phyloP scores from a whole-genome alignment of 2,888 invertebrate species.

The Zelleria hepariella region DNA sequence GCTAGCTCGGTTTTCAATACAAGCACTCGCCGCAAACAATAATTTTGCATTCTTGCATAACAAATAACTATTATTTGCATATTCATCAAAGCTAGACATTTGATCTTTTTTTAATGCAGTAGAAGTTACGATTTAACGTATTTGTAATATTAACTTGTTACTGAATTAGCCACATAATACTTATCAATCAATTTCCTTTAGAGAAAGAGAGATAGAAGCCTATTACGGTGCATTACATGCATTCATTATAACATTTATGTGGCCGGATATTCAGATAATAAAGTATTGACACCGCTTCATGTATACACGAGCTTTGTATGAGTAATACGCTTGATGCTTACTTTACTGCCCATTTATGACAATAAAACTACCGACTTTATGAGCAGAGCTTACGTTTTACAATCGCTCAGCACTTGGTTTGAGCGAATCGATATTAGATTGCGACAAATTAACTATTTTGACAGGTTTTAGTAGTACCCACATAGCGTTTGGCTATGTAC shows the following conservation, averaged over 20 bases:
- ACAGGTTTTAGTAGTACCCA: too few species aligned
- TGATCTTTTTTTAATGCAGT: too few species aligned
- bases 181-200: not conserved
- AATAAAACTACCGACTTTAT: not conserved
- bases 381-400: not conserved
- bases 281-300: not conserved
- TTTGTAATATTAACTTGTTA: not conserved
- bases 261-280: slow-evolving; percentile 14
- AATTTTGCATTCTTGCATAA: too few species aligned
- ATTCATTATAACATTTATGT: slow-evolving; percentile 4
- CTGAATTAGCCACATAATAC: not conserved
- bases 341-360: not conserved
- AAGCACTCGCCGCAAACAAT: too few species aligned
- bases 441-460: too few species aligned
- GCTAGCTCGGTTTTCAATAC: too few species aligned
- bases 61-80: too few species aligned
- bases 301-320: not conserved
- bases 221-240: not conserved
- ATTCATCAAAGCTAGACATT: too few species aligned
- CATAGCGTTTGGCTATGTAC: too few species aligned
- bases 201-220: not conserved
- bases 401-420: not conserved
- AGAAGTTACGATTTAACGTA: too few species aligned
- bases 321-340: not conserved
- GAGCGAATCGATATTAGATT: not conserved